A percentile compares a stretch with the other conserved stretches of the same genome.
These are phyloP conservation scores for Hyperoplus lanceolatus DNA, from an alignment of 2,797 vertebrate species.

Conservation along the genomic window DNA sequence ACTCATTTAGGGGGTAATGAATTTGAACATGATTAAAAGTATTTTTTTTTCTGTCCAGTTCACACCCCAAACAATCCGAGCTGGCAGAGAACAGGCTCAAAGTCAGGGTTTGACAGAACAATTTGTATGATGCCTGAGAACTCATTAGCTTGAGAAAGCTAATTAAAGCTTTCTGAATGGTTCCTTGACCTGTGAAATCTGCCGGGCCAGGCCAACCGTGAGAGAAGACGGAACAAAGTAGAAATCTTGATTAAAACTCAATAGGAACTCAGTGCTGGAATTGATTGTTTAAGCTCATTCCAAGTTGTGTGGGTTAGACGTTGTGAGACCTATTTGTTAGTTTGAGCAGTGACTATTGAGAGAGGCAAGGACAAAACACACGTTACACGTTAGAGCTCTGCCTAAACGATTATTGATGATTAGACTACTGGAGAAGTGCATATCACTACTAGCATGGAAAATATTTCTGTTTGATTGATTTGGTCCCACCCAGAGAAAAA, in stretches of 20 bases:
- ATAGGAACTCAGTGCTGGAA: constrained; percentile 65
- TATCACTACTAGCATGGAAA: background rate
- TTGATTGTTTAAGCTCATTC: constrained; percentile 68
- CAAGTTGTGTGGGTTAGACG: constrained; percentile 37
- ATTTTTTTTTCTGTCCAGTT: constrained; percentile 65
- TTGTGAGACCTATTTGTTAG: constrained; percentile 46
- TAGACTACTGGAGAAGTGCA: background rate
- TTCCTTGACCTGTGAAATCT: constrained; percentile 81
- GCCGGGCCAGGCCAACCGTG: constrained; percentile 52
- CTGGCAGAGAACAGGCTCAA: constrained; percentile 70
- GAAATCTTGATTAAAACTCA: constrained; percentile 79
- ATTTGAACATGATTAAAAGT: constrained; percentile 79
- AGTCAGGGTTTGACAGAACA: constrained; percentile 81
- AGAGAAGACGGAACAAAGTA: constrained; percentile 70
- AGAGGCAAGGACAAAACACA: constrained; percentile 24
- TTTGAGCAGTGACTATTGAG: constrained; percentile 29
- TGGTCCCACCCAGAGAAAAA: background rate
- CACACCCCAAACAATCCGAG: constrained; percentile 72
- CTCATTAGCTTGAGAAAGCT: constrained; percentile 81
- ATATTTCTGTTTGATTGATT: background rate
- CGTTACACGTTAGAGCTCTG: constrained; percentile 16
- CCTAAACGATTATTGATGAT: constrained; percentile 29
- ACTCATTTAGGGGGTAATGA: constrained; percentile 75
- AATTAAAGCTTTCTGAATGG: constrained; percentile 82
- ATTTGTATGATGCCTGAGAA: constrained; percentile 78